Evolutionary conservation across 2,888 invertebrate species (phyloP).

Genomic region (Nomada lathburiana): DNA sequence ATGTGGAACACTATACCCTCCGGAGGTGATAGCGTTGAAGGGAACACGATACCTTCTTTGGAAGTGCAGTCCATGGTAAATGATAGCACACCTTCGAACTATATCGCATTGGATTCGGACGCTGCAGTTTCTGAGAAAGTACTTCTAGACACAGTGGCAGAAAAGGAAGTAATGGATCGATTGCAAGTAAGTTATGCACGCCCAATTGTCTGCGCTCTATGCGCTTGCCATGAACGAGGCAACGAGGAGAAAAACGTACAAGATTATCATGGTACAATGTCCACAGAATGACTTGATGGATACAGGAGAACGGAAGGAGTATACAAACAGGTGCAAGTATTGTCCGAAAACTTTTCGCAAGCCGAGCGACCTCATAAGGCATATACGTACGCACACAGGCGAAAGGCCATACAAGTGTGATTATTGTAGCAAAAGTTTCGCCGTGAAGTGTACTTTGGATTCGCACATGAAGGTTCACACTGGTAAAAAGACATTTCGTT

Average conservation of each 20-base stretch:
- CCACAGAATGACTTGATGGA: conserved; percentile 34
- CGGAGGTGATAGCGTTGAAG: conserved; percentile 71
- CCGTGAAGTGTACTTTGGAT: conserved; percentile 88
- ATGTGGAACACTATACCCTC: conserved; percentile 59
- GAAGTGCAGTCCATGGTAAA: conserved; percentile 42
- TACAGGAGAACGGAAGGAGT: conserved; percentile 76
- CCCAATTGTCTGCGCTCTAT: neutral
- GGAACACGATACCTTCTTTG: conserved; percentile 70
- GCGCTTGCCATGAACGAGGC: no score
- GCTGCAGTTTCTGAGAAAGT: conserved; percentile 79
- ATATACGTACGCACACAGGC: conserved; percentile 89
- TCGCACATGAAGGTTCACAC: conserved; percentile 88
- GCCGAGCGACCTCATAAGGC: conserved; percentile 88
- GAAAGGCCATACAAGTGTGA: conserved; percentile 88
- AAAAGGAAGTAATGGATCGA: conserved; percentile 75
- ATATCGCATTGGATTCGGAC: conserved; percentile 54
- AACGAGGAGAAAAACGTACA: neutral
- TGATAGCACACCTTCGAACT: conserved; percentile 1
- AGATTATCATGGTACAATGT: neutral
- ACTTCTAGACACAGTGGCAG: conserved; percentile 79
- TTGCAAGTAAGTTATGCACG: conserved; percentile 61
- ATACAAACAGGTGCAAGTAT: conserved; percentile 85
- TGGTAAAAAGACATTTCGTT: conserved; percentile 86
- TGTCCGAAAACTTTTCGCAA: conserved; percentile 89
- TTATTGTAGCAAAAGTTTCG: conserved; percentile 86